Percentiles rank a stretch among this genome's conserved stretches.
Conservation (phyloP, 1,140 invertebrate species). For the Drosophila ironensis region DNA sequence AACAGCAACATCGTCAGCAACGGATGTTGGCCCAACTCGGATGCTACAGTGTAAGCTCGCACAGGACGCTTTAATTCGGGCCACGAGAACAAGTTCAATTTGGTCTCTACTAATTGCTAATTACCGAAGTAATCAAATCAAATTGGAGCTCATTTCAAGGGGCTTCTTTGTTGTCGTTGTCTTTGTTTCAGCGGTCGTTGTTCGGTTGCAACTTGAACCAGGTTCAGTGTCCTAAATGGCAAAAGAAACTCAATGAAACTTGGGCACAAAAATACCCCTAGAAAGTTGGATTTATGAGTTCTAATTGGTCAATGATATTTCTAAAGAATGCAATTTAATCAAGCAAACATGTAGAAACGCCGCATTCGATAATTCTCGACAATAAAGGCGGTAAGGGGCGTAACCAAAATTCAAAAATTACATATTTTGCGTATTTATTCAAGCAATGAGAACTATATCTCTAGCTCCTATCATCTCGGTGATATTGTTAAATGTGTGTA, state of each 20-base stretch:
- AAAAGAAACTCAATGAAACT: neutral
- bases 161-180: constrained; percentile 17
- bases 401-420: no score
- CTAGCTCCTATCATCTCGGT: no score
- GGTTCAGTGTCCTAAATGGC: constrained; percentile 1
- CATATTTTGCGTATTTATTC: no score
- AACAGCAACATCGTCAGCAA: constrained; percentile 12
- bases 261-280: neutral
- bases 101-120: constrained; percentile 26
- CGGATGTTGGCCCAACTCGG: constrained; percentile 10
- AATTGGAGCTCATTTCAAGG: constrained; percentile 16
- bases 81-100: constrained; percentile 16
- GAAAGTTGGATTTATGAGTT: no score
- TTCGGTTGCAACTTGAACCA: neutral
- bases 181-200: constrained; percentile 18
- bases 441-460: no score
- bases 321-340: no score
- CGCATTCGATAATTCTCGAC: no score
- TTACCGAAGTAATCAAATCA: constrained; percentile 35
- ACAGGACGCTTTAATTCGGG: neutral
- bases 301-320: no score
- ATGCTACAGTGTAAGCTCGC: constrained; percentile 27
- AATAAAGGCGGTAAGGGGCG: no score
- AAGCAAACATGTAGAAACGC: no score
- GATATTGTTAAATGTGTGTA: no score